Conservation (phyloP, 2,888 invertebrate species). For the Nasonia oneida region DNA sequence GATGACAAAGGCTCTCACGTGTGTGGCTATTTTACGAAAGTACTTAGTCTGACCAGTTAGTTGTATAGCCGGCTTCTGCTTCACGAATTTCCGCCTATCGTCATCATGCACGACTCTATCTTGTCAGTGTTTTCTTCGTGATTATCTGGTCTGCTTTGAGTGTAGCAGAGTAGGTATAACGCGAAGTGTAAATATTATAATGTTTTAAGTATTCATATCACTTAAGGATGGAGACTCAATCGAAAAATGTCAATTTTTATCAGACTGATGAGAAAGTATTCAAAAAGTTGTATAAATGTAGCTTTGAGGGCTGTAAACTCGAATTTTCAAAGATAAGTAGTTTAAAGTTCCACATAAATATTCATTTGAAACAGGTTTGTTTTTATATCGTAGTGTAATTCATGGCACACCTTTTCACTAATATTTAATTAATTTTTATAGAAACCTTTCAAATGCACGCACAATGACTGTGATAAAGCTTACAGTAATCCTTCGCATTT, state of each 20-base stretch:
- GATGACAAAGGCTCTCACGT: not conserved
- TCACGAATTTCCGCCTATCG: not conserved
- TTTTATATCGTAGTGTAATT: not conserved
- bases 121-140: not conserved
- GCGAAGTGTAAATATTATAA: not conserved
- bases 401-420: not conserved
- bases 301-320: slow-evolving; percentile 2
- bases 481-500: slow-evolving; percentile 38
- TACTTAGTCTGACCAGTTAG: too few relatives aligned
- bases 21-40: not conserved
- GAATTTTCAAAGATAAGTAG: not conserved
- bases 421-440: not conserved
- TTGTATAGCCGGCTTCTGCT: not conserved
- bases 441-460: slow-evolving; percentile 25
- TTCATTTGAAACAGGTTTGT: slow-evolving; percentile 27
- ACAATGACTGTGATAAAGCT: slow-evolving; percentile 39
- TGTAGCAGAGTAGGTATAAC: not conserved
- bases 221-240: not conserved
- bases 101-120: not conserved
- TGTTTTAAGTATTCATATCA: not conserved
- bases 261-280: not conserved
- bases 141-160: not conserved
- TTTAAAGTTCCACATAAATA: slow-evolving; percentile 22
- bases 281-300: slow-evolving; percentile 2
- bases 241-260: not conserved